Evolutionary conservation across 2,797 vertebrate species (phyloP).

Genomic region (Ctenochaetus hawaiiensis): DNA sequence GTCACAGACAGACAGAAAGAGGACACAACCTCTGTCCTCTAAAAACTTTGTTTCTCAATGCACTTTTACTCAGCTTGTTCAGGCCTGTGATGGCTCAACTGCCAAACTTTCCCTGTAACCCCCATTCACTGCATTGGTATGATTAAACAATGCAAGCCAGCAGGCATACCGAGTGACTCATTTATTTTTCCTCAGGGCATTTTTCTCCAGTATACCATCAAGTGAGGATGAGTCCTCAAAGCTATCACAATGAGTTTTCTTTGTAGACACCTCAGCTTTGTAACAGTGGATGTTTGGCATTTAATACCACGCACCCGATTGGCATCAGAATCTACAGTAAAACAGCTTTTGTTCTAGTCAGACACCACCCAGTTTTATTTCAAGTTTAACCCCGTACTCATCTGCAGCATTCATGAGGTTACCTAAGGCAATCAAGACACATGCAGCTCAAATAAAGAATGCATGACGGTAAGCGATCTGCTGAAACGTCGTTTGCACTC

Average conservation of each 20-base stretch:
- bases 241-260: constrained; percentile 32
- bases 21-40: constrained; percentile 45
- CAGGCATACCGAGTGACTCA: constrained; percentile 59
- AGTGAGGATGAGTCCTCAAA: constrained; percentile 40
- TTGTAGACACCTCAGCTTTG: constrained; percentile 33
- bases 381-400: constrained; percentile 32
- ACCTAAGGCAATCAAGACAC: constrained; percentile 44
- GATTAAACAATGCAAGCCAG: constrained; percentile 51
- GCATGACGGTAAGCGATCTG: constrained; percentile 60
- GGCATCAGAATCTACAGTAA: not conserved
- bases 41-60: constrained; percentile 55
- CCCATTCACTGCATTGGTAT: constrained; percentile 34
- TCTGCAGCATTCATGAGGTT: constrained; percentile 39
- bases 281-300: constrained; percentile 12
- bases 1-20: constrained; percentile 59
- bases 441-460: constrained; percentile 67
- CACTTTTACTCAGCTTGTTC: constrained; percentile 38
- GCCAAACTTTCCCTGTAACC: constrained; percentile 17
- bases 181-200: constrained; percentile 49
- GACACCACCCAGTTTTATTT: constrained; percentile 13
- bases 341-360: constrained; percentile 21
- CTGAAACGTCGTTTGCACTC: constrained; percentile 52
- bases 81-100: constrained; percentile 30
- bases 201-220: constrained; percentile 41
- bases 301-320: not conserved